Evolutionary conservation across 2,113 vertebrate species (phyloP), one percentile per base, ranked within the genome.

Genomic region (Ia io): DNA sequence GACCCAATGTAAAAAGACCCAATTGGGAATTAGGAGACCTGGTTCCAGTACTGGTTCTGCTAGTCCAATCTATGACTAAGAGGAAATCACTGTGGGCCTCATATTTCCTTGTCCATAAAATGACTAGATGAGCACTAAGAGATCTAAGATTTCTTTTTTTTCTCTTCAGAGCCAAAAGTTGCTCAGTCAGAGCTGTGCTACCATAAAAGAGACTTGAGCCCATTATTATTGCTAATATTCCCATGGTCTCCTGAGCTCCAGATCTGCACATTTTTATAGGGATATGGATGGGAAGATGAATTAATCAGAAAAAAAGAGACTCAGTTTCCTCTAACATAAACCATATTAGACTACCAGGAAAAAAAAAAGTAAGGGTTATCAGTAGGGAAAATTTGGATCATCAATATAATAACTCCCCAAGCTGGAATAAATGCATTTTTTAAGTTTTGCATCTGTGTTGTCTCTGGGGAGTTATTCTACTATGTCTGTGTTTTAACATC

Each of bases 381-480:
- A 74, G 1, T 0, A 85, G 73, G 84, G 87, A 77, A 74, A 51
- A 67, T 32, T 85, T 59, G 91, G 84, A 97, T 63, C 47, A 79
- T 84, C 87, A 84, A 2, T 90, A 94, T 95, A 61, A 96, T 84
- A 89, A 87, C 70, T 93, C 69, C 30, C 93, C 93, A 92, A 51
- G 6, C 88, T 91, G 11, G 6, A 94, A 78, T 76, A 89, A 96
- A 88, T 97, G 23, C 59, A 51, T 44, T 77, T 76, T 91, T 90
- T 0, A 0, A 0, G 51, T 89, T 95, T 8, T 49, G 49, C 88
- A 97, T 89, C 83, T 16, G 5, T 35, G 4, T 61, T 0, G 0
- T 78, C 97, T 67, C 53, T 13, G 77, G 84, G 94, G 96, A 63
- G 6, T 56, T 96, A 86, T 91, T 96, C 97, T 91, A 90, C 97